phyloP scores from a whole-genome alignment of 2,888 invertebrate genomes.

The Acleris holmiana region DNA sequence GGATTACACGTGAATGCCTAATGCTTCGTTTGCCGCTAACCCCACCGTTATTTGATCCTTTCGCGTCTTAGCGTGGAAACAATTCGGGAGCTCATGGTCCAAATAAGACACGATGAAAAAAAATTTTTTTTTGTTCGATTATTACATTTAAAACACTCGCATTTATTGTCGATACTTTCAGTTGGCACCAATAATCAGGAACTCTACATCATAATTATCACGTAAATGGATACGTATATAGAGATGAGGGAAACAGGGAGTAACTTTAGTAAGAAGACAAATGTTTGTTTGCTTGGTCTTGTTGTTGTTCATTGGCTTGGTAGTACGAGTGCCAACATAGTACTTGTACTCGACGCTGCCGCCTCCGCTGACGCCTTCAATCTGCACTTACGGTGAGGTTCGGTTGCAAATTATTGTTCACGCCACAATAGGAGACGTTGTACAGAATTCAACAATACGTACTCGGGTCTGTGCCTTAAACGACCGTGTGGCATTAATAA shows the following conservation, averaged over 20 bases:
- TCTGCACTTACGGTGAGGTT: constrained; percentile 33
- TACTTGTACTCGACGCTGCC: neutral
- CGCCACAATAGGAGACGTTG: constrained; percentile 43
- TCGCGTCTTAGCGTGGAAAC: constrained; percentile 36
- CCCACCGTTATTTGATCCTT: constrained; percentile 42
- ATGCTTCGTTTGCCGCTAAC: constrained; percentile 39
- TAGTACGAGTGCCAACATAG: too few relatives aligned
- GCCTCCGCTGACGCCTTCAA: constrained; percentile 28
- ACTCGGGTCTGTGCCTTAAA: constrained; percentile 39
- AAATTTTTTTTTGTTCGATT: neutral
- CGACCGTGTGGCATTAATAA: constrained; percentile 41
- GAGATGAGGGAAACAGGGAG: too few relatives aligned
- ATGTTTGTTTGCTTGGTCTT: too few relatives aligned
- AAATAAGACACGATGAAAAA: constrained; percentile 9
- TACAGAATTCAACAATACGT: constrained; percentile 42
- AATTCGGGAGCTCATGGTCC: constrained; percentile 14
- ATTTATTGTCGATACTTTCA: too few relatives aligned
- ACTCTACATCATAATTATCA: too few relatives aligned
- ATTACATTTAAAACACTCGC: too few relatives aligned
- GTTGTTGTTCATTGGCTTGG: too few relatives aligned
- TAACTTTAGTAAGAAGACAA: too few relatives aligned
- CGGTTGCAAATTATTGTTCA: constrained; percentile 43
- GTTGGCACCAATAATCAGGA: too few relatives aligned
- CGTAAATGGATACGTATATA: too few relatives aligned
- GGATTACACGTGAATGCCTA: constrained; percentile 41